A percentile compares a stretch with the other conserved stretches of the same genome.
Evolutionary conservation across 2,888 invertebrate genomes (phyloP).

Genomic region (Disparrhopalites patrizii): DNA sequence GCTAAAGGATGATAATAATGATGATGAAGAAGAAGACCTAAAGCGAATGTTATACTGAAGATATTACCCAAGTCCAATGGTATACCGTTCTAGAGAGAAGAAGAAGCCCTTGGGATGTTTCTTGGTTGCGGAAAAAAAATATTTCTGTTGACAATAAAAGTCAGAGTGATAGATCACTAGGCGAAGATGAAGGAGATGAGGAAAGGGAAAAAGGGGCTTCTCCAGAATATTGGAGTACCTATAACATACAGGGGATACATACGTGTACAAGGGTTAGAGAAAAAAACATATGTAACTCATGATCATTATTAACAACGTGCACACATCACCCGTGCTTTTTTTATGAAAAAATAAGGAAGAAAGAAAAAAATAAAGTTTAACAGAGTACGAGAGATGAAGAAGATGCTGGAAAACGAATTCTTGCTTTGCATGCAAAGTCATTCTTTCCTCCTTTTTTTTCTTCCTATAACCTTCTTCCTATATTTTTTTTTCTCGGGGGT

Average conservation of each 20-base stretch:
- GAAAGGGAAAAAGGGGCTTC: slow-evolving; percentile 18
- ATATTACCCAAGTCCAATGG: no score
- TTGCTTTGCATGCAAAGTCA: slow-evolving; percentile 16
- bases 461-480: neutral
- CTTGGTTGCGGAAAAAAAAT: slow-evolving; percentile 31
- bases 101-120: slow-evolving; percentile 29
- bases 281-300: no score
- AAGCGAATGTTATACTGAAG: no score
- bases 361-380: no score
- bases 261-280: no score
- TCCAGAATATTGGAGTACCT: no score
- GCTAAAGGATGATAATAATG: no score
- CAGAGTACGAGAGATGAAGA: no score
- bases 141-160: slow-evolving; percentile 45
- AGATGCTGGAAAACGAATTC: slow-evolving; percentile 8
- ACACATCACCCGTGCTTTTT: neutral
- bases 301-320: no score
- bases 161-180: slow-evolving; percentile 44
- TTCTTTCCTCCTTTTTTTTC: neutral
- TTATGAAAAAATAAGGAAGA: no score
- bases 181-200: slow-evolving; percentile 9
- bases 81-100: slow-evolving; percentile 9
- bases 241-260: no score
- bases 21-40: neutral
- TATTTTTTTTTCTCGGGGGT: no score